Evolutionary conservation across 1,140 invertebrate species (phyloP).

Genomic region (Macrotrachela quadricornifera): DNA sequence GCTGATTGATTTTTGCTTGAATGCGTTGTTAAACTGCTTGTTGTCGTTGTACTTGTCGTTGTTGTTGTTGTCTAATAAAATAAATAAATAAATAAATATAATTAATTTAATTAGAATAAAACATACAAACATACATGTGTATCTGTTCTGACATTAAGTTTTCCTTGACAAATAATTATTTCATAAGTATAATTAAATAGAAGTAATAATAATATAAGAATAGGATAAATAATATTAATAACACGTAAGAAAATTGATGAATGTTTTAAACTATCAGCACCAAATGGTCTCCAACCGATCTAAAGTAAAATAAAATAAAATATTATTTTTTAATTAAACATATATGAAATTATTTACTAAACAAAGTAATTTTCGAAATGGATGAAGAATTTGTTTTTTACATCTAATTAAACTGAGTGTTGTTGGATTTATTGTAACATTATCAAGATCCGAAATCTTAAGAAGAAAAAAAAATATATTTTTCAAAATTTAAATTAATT

Average conservation of each 20-base stretch:
- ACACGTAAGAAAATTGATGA: constrained; percentile 12
- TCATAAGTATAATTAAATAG: constrained; percentile 25
- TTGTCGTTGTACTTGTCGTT: background rate
- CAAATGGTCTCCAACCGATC: constrained; percentile 25
- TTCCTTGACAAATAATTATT: constrained; percentile 23
- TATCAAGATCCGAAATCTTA: too few species aligned
- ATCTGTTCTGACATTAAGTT: constrained; percentile 19
- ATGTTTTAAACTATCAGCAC: constrained; percentile 16
- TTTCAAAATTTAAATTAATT: too few species aligned
- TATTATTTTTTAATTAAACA: too few species aligned
- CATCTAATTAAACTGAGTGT: constrained; percentile 19
- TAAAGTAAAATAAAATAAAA: constrained; percentile 11
- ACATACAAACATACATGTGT: constrained; percentile 12
- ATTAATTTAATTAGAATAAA: background rate
- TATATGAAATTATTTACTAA: constrained; percentile 15
- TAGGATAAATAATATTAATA: constrained; percentile 19
- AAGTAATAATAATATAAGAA: constrained; percentile 18
- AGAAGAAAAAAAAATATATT: too few species aligned
- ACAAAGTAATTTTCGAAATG: constrained; percentile 20
- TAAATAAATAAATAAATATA: too few species aligned
- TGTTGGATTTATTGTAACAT: constrained; percentile 4
- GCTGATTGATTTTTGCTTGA: constrained; percentile 5
- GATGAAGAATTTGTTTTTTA: constrained; percentile 18
- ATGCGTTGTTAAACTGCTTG: constrained; percentile 8
- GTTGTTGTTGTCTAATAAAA: background rate